phyloP scores from a whole-genome alignment of 37 sponge, comb jelly and placozoan genomes.

The Dysidea cf. avara region DNA sequence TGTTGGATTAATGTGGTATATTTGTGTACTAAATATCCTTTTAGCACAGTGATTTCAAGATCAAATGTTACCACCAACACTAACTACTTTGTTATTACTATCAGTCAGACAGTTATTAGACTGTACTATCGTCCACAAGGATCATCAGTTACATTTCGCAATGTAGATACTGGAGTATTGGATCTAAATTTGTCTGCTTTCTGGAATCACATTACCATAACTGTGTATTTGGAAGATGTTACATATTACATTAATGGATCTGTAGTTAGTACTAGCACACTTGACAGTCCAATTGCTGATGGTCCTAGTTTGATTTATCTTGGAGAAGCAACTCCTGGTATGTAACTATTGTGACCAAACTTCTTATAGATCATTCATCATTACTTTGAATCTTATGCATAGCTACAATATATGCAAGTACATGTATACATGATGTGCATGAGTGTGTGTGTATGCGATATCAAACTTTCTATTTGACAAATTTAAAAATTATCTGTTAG shows the following conservation, averaged over 20 bases:
- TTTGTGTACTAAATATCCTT: too few relatives aligned
- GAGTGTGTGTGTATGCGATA: too few relatives aligned
- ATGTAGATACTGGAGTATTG: conserved; percentile 7
- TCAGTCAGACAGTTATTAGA: conserved; percentile 35
- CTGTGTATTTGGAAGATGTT: conserved; percentile 56
- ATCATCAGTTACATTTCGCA: background rate
- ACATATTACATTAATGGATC: conserved; percentile 70
- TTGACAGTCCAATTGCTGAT: conserved; percentile 38
- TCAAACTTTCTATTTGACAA: too few relatives aligned
- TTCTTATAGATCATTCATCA: too few relatives aligned
- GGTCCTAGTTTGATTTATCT: conserved; percentile 28
- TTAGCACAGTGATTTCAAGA: conserved; percentile 55
- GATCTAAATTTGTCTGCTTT: conserved; percentile 3
- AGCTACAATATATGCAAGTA: too few relatives aligned
- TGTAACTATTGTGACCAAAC: background rate
- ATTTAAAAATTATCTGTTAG: too few relatives aligned
- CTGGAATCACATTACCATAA: conserved; percentile 79
- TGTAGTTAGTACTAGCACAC: conserved; percentile 29
- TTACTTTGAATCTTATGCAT: too few relatives aligned
- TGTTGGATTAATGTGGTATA: too few relatives aligned
- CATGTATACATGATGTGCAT: too few relatives aligned
- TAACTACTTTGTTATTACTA: conserved; percentile 30
- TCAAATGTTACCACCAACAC: conserved; percentile 1
- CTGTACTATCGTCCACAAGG: conserved; percentile 43
- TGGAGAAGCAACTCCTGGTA: conserved; percentile 58